Percentiles rank a stretch among this genome's conserved stretches.
Evolutionary conservation across 2,797 vertebrate species (phyloP).

Genomic region (Danio choprae): DNA sequence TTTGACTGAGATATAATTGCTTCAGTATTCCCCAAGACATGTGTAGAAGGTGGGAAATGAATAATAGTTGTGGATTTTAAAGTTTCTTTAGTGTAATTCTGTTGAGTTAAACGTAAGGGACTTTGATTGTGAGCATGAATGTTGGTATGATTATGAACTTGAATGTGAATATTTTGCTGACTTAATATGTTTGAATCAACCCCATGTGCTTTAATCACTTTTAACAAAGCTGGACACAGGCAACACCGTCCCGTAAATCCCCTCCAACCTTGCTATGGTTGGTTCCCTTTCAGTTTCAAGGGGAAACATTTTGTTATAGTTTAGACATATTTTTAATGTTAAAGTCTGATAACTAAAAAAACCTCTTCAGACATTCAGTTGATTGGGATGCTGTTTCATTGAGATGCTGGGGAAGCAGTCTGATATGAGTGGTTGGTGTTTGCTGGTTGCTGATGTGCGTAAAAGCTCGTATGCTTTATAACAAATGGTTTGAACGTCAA

Average conservation of each 20-base stretch:
- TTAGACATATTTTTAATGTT: too few species aligned
- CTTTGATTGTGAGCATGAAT: slow-evolving; percentile 24
- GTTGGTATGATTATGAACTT: slow-evolving; percentile 27
- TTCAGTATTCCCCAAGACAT: neutral
- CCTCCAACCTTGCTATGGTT: neutral
- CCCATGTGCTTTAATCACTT: slow-evolving; percentile 29
- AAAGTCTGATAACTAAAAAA: neutral
- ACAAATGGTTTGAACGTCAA: slow-evolving; percentile 64
- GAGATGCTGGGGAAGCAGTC: too few species aligned
- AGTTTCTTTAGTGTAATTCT: slow-evolving; percentile 7
- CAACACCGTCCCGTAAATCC: slow-evolving; percentile 1
- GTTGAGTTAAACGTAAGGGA: neutral
- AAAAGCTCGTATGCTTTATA: slow-evolving; percentile 68
- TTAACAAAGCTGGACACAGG: neutral
- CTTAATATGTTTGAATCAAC: neutral
- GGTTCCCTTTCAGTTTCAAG: neutral
- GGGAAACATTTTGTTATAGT: neutral
- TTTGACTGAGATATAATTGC: neutral
- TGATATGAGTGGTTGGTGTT: slow-evolving; percentile 55
- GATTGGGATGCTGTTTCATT: neutral
- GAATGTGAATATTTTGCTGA: slow-evolving; percentile 17
- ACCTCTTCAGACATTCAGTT: neutral
- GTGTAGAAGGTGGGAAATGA: neutral
- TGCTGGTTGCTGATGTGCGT: slow-evolving; percentile 59
- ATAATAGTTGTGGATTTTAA: slow-evolving; percentile 2